Evolutionary conservation across 2,888 invertebrate species (phyloP).

Genomic region (Automeris io): DNA sequence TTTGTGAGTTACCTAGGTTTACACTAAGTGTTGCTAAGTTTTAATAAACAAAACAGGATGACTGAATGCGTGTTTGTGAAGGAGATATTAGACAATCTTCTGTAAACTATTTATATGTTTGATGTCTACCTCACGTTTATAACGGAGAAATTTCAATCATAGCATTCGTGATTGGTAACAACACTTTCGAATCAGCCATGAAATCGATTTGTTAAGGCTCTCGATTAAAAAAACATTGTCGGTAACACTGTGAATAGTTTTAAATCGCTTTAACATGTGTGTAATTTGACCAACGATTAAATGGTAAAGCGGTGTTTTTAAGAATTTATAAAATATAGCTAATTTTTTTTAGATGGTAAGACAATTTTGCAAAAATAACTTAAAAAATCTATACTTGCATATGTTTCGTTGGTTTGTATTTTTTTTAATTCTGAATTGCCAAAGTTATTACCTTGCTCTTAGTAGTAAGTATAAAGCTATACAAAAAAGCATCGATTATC

Average conservation of each 20-base stretch:
- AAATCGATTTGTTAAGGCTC: constrained; percentile 31
- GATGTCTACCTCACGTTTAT: too few species aligned
- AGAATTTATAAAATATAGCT: background rate
- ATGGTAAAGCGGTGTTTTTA: background rate
- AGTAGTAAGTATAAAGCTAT: too few species aligned
- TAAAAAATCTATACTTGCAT: too few species aligned
- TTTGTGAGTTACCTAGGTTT: constrained; percentile 37
- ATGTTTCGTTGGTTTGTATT: too few species aligned
- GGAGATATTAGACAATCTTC: too few species aligned
- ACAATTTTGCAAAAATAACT: too few species aligned
- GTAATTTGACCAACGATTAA: constrained; percentile 1
- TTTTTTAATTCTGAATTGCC: too few species aligned
- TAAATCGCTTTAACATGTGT: constrained; percentile 24
- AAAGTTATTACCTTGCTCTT: too few species aligned
- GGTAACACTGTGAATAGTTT: constrained; percentile 27
- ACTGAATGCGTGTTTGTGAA: too few species aligned
- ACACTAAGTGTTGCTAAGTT: constrained; percentile 6
- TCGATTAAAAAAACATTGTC: constrained; percentile 25
- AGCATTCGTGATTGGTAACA: constrained; percentile 23
- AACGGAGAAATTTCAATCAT: constrained; percentile 29
- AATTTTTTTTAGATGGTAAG: too few species aligned
- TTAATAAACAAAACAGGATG: constrained; percentile 5
- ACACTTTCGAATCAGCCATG: constrained; percentile 38
- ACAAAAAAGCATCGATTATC: too few species aligned
- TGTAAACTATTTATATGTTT: too few species aligned